Evolutionary conservation across 2,113 vertebrate species (phyloP), one percentile per base, ranked within the genome.

Genomic region (Cavia aperea): DNA sequence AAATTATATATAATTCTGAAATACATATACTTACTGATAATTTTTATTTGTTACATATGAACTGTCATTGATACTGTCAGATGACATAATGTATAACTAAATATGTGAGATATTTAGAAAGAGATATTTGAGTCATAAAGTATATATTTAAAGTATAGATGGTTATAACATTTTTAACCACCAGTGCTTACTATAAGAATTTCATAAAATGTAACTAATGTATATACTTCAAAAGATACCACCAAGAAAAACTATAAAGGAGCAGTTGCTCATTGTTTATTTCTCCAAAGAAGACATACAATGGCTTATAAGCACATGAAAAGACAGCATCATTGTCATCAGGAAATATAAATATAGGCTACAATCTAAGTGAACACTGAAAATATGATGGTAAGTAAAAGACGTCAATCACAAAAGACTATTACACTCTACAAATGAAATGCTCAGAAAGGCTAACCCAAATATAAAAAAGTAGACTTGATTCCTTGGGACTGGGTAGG

Each of bases 1-100:
- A 49, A 84, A 94, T 26, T 91, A 62, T 75, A 46, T 10, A 93
- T 21, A 96, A 94, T 65, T 94, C n/a, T 92, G 65, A 58, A 60
- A 93, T 31, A 68, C 23, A 88, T 18, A 43, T 31, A 86, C 43
- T 18, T 26, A 89, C 75, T 62, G 19, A 43, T 85, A 56, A 82
- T 58, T 93, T 93, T 81, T 82, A 94, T 87, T 83, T 54, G 33
- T 86, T 94, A 93, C 31, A 75, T 63, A 65, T 23, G 60, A 87
- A 79, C 2, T 63, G 11, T 31, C 60, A 16, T 39, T 43, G 21
- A 1, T 66, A 43, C n/a, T 84, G 66, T 54, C 68, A 90, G 46
- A 54, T 87, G n/a, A 29, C n/a, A 88, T 60, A 68, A 86, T 54
- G 68, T 89, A 31, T 62, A 95, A 86, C 5, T 62, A 92, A 86